Percentiles rank a stretch among this genome's conserved stretches.
phyloP scores from a whole-genome alignment of 2,113 vertebrate species.

The Sinocyclocheilus rhinocerous region DNA sequence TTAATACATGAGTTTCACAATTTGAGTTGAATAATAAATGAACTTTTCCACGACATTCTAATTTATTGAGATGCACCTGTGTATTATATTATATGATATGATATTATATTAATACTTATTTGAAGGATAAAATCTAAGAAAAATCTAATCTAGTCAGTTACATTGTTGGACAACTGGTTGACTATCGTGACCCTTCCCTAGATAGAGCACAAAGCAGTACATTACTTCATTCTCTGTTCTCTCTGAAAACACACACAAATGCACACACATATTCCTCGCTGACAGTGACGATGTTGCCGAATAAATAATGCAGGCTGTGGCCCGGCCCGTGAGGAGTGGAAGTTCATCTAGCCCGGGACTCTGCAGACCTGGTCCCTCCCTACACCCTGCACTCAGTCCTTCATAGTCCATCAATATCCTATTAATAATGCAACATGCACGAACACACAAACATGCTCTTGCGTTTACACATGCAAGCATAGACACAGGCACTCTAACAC shows the following conservation, averaged over 20 bases:
- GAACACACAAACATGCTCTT: slow-evolving; percentile 45
- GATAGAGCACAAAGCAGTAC: too few relatives aligned
- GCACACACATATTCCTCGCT: slow-evolving; percentile 6
- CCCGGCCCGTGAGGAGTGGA: slow-evolving; percentile 69
- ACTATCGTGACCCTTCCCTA: too few relatives aligned
- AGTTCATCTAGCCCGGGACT: slow-evolving; percentile 66
- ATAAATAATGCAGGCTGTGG: slow-evolving; percentile 77
- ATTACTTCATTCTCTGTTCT: too few relatives aligned
- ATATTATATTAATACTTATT: too few relatives aligned
- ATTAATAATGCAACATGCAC: slow-evolving; percentile 73
- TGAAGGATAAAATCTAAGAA: neutral
- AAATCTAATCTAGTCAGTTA: neutral
- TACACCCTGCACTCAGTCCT: slow-evolving; percentile 67
- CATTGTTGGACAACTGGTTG: neutral
- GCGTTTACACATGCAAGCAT: neutral
- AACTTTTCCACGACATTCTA: too few relatives aligned
- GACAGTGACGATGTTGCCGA: slow-evolving; percentile 42
- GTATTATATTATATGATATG: too few relatives aligned
- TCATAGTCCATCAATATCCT: slow-evolving; percentile 76
- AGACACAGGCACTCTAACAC: slow-evolving; percentile 29
- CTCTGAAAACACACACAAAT: too few relatives aligned
- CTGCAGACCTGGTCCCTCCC: slow-evolving; percentile 58
- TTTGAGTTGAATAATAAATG: too few relatives aligned
- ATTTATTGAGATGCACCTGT: too few relatives aligned
- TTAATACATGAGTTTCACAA: too few relatives aligned